Percentiles rank a stretch among this genome's conserved stretches.
These are phyloP conservation scores for Gopherus evgoodei DNA, from an alignment of 2,113 vertebrate species.

Conservation along the genomic window DNA sequence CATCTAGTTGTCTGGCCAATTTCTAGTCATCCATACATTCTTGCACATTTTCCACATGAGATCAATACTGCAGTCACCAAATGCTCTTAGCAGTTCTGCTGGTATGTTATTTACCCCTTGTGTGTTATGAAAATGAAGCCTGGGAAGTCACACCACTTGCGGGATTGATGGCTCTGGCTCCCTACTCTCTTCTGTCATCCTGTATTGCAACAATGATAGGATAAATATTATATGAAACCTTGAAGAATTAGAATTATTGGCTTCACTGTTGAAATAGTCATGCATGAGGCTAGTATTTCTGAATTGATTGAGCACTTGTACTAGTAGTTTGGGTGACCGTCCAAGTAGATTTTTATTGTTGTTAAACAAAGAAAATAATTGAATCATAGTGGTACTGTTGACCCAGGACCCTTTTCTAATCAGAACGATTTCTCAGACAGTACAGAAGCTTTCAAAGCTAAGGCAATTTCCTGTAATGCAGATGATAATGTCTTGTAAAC, in stretches of 20 bases:
- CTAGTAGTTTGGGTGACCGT: not conserved
- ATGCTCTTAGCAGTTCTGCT: too few species aligned
- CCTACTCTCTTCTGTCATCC: not conserved
- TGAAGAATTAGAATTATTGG: not conserved
- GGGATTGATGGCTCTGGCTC: not conserved
- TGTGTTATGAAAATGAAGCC: too few species aligned
- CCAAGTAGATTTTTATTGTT: not conserved
- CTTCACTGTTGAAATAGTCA: not conserved
- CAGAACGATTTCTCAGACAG: not conserved
- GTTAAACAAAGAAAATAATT: not conserved
- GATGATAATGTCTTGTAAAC: not conserved
- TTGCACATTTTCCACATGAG: not conserved
- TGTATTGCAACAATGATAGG: not conserved
- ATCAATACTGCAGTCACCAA: too few species aligned
- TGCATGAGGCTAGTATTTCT: not conserved
- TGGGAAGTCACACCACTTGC: not conserved
- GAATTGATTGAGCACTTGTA: not conserved
- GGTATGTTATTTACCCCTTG: not conserved
- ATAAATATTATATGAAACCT: not conserved
- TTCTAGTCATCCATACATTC: not conserved
- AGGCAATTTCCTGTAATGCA: not conserved
- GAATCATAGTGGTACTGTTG: not conserved
- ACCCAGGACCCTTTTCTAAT: not conserved
- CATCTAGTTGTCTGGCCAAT: not conserved
- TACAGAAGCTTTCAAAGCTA: not conserved